Evolutionary conservation across 2,888 invertebrate species (phyloP), one percentile per base, ranked within the genome.

Genomic region (Andrena dorsata): DNA sequence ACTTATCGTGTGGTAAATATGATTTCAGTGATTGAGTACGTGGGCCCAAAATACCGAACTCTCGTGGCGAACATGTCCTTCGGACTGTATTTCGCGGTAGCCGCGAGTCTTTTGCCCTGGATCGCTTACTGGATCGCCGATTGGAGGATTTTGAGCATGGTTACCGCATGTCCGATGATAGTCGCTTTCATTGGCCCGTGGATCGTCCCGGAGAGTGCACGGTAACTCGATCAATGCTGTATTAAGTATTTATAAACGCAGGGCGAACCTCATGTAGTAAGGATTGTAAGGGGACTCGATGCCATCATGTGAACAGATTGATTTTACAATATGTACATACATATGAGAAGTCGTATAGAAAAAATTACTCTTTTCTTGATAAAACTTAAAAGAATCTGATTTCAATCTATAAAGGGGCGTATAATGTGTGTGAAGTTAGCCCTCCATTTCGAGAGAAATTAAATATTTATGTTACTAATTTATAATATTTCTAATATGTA

Each of bases 11-110:
- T 35, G 16, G 13, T 26, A 64, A 60, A n/a, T 61, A 13, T 56
- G 16, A 4, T 81, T 95, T 20, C 94, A 98, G 98, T 98, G 66
- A 94, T 98, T 86, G 98, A 98, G 92, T 98, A 98, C 94, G 98
- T 98, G 2, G 98, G 98, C 0, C 98, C 98, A 35, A 97, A 97
- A 94, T 98, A 98, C 96, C 95, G 98, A 64, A 98, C 98, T 0
- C 96, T 98, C 90, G 97, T 98, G 0, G 98, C 98, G 16, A 98
- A 98, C 93, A 97, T 98, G 97, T 98, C 98, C 0, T 98, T 98
- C 64, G 98, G 98, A 0, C 95, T 98, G 30, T 98, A 98, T 95
- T 98, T 98, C 94, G 98, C 98, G 0, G 94, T 96, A 70, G 98
- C 97, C 4, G 96, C 98, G 0, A 96, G 97, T 23, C 92, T 97